Base-by-base conservation (phyloP, 2,888 invertebrate species). In the Aproaerema taeniolella region DNA sequence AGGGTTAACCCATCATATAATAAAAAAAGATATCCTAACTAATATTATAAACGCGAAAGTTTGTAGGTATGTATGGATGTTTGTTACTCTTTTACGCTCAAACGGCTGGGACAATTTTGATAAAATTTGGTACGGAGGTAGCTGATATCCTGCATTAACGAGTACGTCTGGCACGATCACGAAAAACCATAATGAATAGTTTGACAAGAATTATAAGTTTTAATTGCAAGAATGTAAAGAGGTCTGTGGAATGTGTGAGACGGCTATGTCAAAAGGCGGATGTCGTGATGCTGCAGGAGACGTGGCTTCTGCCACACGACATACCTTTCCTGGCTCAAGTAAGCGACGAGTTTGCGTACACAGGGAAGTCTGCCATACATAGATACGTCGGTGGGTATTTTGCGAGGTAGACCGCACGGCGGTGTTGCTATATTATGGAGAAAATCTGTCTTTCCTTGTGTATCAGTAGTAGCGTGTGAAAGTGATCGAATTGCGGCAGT, bases 391-490 rank as follows among this genome's bases (percentile, higher is more conserved):
- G n/a, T 37, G 9, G 43, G 43, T 1, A 13, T 41, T 1, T 12
- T 43, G 16, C 24, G 38, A 1, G 38, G 50, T 2, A 38, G 53
- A 15, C 51, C 52, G 1, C 43, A 42, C 29, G 55, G 51, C 1
- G 53, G 53, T 0, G 43, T 50, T 5, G 50, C 49, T 2, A 30
- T 55, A n/a, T 29, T 55, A 7, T 49, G 48, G 47, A 32, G 42
- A 13, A 52, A 46, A 13, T 39, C 37, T 25, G 10, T 42, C 2
- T 51, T 49, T 29, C 25, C 14, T 2, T 10, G n/a, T 2, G 46
- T 46, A 2, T 29, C 41, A 1, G 42, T 46, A 1, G 29, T 53
- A 15, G 11, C 45, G 11, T 48, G 50, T 31, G 30, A 16, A 9
- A 49, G 47, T 43, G 31, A 28, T 1, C 37, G 52, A 8, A 26